Percentiles rank a stretch among this genome's conserved stretches.
These are phyloP conservation scores for Machimus atricapillus DNA, from an alignment of 2,888 invertebrate genomes.

Conservation along the genomic window DNA sequence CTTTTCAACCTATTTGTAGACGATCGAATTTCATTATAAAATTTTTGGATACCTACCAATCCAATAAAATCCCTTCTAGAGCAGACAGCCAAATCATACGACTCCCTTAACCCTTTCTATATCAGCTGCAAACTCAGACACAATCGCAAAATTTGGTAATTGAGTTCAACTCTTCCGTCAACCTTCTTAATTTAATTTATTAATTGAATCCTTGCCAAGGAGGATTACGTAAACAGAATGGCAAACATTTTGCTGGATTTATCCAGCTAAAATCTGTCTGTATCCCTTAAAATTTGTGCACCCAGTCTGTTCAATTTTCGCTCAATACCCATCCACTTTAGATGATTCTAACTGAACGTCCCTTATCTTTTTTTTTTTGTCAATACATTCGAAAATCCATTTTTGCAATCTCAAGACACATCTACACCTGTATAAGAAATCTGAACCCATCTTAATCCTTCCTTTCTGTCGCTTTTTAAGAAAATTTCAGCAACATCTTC, in stretches of 20 bases:
- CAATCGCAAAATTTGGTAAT: conserved; percentile 30
- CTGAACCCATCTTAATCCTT: neutral
- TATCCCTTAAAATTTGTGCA: neutral
- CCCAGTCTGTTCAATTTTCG: neutral
- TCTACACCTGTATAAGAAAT: neutral
- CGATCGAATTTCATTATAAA: neutral
- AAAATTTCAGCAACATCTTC: neutral
- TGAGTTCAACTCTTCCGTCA: conserved; percentile 36
- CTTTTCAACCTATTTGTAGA: neutral
- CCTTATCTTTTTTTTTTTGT: neutral
- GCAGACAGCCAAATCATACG: neutral
- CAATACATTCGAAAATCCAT: neutral
- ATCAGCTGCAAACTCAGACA: neutral
- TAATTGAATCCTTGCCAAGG: conserved; percentile 44
- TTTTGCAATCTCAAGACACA: neutral
- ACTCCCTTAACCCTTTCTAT: neutral
- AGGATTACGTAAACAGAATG: conserved; percentile 42
- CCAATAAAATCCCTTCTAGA: neutral
- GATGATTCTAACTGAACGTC: neutral
- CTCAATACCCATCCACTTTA: neutral
- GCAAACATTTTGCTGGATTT: conserved; percentile 36
- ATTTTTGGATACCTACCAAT: neutral
- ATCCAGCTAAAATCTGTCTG: conserved; percentile 1
- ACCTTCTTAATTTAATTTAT: conserved; percentile 44
- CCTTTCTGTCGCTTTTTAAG: neutral